Evolutionary conservation across 2,797 vertebrate species (phyloP), one percentile per base, ranked within the genome.

Genomic region (Xiphorhynchus erythropygius): DNA sequence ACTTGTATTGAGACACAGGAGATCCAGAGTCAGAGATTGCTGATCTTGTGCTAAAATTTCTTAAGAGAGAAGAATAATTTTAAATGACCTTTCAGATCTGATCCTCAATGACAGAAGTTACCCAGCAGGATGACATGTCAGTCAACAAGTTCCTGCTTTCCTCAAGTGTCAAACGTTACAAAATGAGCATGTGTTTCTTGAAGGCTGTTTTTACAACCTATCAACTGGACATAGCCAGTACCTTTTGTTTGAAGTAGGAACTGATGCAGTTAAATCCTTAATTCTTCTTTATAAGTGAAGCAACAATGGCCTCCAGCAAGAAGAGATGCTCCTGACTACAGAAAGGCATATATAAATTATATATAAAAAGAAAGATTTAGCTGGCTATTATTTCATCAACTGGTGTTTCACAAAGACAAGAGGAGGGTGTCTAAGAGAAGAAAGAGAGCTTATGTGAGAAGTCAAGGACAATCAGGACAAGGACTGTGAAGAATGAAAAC

Each of bases 41-140:
- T 53, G 56, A 84, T 78, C 93, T 81, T 86, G 27, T 68, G 44
- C 41, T 88, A 77, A 60, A 78, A 39, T 53, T 75, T 52, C n/a
- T 83, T 52, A 57, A 74, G 52, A 79, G 14, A 35, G 19, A 65
- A 69, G 37, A 78, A 69, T 55, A 52, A 81, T 42, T 75, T 75
- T 18, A 79, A 82, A 88, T 59, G 63, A 78, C 33, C 57, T 78
- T 95, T 93, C 33, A 46, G 41, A 87, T 67, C 25, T 69, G 80
- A 81, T 62, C 42, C 23, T 81, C 42, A 76, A 5, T 44, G 84
- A 75, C 59, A 69, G 52, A 86, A 78, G 59, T 21, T 84, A 50
- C 57, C 81, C 73, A 78, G 69, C 53, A 73, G 35, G 50, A 62
- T 52, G 28, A 30, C 24, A 18, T 22, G 41, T 73, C 49, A 73